phyloP scores from a whole-genome alignment of 1,140 invertebrate species.

The Alviniconcha marisindica region DNA sequence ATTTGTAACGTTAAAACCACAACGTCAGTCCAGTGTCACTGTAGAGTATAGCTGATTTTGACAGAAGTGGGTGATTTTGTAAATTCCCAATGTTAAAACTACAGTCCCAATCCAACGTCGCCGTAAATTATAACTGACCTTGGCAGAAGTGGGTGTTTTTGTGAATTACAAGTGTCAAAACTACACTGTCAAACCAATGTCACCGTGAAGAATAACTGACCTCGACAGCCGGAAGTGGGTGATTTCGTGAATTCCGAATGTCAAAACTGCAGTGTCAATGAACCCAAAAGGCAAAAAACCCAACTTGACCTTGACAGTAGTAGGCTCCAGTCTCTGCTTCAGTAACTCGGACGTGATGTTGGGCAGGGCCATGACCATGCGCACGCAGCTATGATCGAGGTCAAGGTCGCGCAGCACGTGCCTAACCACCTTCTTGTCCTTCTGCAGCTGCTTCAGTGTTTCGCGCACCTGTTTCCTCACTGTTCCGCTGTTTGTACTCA shows the following conservation, averaged over 20 bases:
- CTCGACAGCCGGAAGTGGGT: background rate
- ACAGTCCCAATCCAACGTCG: too few species aligned
- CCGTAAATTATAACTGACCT: too few species aligned
- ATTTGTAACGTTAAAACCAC: too few species aligned
- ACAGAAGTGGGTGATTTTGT: too few species aligned
- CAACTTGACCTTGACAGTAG: background rate
- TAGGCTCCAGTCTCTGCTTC: conserved; percentile 16
- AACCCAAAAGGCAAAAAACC: background rate
- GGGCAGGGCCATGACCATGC: conserved; percentile 22
- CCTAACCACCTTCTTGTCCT: background rate
- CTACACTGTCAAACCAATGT: too few species aligned
- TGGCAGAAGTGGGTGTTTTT: too few species aligned
- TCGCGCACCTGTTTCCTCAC: conserved; percentile 33
- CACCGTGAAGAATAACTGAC: background rate
- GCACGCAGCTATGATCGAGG: background rate
- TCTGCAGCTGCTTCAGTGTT: conserved; percentile 26
- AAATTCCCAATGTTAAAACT: too few species aligned
- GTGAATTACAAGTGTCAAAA: too few species aligned
- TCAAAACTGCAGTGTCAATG: too few species aligned
- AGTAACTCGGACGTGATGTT: conserved; percentile 9
- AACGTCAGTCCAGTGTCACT: too few species aligned
- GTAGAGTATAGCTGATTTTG: too few species aligned
- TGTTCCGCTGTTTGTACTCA: conserved; percentile 10
- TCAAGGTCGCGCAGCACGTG: conserved; percentile 1
- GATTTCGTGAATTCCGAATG: too few species aligned